Base-by-base conservation (phyloP, 2,113 vertebrate species). In the Proteles cristata region DNA sequence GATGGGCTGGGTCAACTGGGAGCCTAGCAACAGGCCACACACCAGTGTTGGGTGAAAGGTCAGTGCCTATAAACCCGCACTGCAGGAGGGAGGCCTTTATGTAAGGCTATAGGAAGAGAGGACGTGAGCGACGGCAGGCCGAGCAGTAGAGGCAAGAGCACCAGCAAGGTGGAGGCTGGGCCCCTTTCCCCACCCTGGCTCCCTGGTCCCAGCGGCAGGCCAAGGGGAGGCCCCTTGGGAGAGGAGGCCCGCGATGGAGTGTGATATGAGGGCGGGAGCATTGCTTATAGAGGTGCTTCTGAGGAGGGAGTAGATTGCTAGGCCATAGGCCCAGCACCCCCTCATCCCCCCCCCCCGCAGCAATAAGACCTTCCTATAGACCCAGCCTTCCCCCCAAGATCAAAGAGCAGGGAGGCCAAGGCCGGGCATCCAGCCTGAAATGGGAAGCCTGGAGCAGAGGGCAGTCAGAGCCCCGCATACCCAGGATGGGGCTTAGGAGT, bases 341-440 rank as follows among this genome's bases (percentile, higher is more conserved):
- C 17, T 68, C 19, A 69, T 0, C 25, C 50, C 61, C 65, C 10
- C 85, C 81, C 21, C 43, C 45, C 33, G 81, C 9, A 45, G n/a
- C 43, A 28, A 28, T 15, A 31, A 55, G 66, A 33, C 55, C 87
- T 94, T 65, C 48, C 82, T 58, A 3, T 16, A 83, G 26, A 26
- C 50, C n/a, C 10, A 12, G 15, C 31, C 39, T 66, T 7, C 35
- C 39, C 1, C 4, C n/a, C 2, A 0, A 15, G 16, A 21, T 68
- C 76, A 61, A 53, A 39, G 14, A 91, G 43, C 68, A 74, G 4
- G 48, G 79, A 96, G 58, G 23, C 90, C 66, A 5, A 58, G 58
- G 65, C 61, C 90, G 35, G n/a, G 39, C 7, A 2, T 43, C 35
- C 21, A 55, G 25, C n/a, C 74, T 25, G 28, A 73, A 33, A n/a